Evolutionary conservation across 2,888 invertebrate genomes (phyloP).

Genomic region (Drosophila heteroneura): DNA sequence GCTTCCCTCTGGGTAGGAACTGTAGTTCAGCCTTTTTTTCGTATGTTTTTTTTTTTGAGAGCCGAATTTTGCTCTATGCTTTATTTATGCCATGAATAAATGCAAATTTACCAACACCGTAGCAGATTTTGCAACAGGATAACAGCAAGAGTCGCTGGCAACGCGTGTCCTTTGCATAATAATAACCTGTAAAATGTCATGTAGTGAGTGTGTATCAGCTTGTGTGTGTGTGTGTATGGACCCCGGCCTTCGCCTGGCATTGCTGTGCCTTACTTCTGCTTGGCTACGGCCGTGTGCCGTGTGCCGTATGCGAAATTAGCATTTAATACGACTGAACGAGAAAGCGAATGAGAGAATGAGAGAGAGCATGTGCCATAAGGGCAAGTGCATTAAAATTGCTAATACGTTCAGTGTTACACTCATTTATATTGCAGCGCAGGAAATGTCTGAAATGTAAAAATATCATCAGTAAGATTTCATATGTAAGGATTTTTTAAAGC

Average conservation of each 20-base stretch:
- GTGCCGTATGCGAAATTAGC: constrained; percentile 65
- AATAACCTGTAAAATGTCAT: constrained; percentile 77
- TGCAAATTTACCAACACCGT: constrained; percentile 71
- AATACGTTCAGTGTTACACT: constrained; percentile 49
- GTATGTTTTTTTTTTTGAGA: constrained; percentile 21
- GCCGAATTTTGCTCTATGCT: constrained; percentile 37
- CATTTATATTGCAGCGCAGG: constrained; percentile 33
- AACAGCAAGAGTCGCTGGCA: constrained; percentile 47
- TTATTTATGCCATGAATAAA: constrained; percentile 78
- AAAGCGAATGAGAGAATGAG: not conserved
- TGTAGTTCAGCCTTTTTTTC: constrained; percentile 21
- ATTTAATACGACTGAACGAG: constrained; percentile 51
- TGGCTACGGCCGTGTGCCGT: constrained; percentile 25
- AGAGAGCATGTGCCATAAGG: constrained; percentile 50
- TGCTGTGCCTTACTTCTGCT: constrained; percentile 21
- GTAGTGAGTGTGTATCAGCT: constrained; percentile 50
- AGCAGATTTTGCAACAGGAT: constrained; percentile 74
- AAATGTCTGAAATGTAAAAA: constrained; percentile 23
- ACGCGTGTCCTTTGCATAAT: constrained; percentile 77
- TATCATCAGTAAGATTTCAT: constrained; percentile 22
- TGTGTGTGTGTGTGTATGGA: constrained; percentile 35
- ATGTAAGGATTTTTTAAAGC: constrained; percentile 38
- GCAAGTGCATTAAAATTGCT: constrained; percentile 71
- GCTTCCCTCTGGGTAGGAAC: not conserved
- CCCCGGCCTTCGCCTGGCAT: constrained; percentile 10